Evolutionary conservation across 2,797 vertebrate genomes (phyloP).

Genomic region (Alouatta caraya): DNA sequence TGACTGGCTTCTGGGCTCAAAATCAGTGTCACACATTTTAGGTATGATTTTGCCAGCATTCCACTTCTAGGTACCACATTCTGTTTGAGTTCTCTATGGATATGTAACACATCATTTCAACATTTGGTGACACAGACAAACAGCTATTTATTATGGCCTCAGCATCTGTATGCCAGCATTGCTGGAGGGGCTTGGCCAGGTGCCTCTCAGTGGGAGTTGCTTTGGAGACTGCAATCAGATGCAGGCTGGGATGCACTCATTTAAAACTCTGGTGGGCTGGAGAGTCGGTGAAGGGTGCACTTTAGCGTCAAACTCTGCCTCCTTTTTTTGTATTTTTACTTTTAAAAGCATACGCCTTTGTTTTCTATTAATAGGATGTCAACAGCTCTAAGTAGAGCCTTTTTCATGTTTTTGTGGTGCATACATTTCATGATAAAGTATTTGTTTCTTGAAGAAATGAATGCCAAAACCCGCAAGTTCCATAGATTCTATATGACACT

Average conservation of each 20-base stretch:
- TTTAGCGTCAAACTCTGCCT: accelerated
- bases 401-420: neutral
- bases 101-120: neutral
- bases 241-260: accelerated
- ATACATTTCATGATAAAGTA: neutral
- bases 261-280: neutral
- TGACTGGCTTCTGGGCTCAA: neutral
- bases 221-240: accelerated
- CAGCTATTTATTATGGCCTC: accelerated
- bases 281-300: accelerated
- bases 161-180: accelerated
- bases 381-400: too few species aligned
- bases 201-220: too few species aligned
- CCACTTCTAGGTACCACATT: accelerated
- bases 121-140: accelerated
- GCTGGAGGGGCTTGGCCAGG: too few species aligned
- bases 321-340: neutral
- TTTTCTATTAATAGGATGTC: neutral
- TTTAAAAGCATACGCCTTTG: accelerated
- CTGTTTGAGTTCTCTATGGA: neutral
- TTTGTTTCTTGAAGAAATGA: neutral
- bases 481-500: accelerated
- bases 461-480: neutral
- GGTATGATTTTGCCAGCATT: too few species aligned
- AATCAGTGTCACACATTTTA: accelerated